Percentiles rank a stretch among this genome's conserved stretches.
Conservation (phyloP, 2,888 invertebrate genomes). For the Leucoptera coffeella region DNA sequence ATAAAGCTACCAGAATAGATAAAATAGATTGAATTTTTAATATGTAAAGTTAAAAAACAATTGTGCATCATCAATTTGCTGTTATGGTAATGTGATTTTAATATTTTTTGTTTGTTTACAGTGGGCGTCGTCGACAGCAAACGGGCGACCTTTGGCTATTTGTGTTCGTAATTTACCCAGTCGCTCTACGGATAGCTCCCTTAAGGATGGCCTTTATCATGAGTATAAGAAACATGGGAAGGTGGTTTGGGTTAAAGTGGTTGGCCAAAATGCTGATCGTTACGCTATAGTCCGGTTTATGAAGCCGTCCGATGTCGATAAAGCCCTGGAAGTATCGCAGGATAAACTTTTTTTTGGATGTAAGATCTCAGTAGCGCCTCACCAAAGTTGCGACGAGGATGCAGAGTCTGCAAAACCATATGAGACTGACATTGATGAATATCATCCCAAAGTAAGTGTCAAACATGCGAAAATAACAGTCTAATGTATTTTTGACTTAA, state of each 20-base stretch:
- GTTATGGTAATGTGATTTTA: no score
- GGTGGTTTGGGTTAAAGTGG: slow-evolving; percentile 91
- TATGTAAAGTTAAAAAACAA: no score
- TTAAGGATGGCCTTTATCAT: slow-evolving; percentile 96
- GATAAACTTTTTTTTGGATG: slow-evolving; percentile 96
- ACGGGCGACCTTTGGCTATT: slow-evolving; percentile 73
- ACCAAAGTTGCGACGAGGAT: slow-evolving; percentile 86
- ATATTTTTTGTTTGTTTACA: slow-evolving; percentile 9
- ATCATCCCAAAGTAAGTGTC: no score
- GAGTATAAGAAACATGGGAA: slow-evolving; percentile 99
- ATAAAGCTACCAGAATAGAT: no score
- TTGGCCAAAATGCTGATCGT: slow-evolving; percentile 84
- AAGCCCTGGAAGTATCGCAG: slow-evolving; percentile 91
- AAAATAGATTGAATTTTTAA: no score
- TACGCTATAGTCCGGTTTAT: slow-evolving; percentile 91
- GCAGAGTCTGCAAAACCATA: slow-evolving; percentile 81
- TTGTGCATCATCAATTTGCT: no score
- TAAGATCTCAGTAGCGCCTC: slow-evolving; percentile 91
- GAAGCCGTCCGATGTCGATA: slow-evolving; percentile 94
- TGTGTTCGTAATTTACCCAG: slow-evolving; percentile 87
- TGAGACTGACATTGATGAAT: slow-evolving; percentile 94
- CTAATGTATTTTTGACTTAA: no score
- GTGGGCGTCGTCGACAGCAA: slow-evolving; percentile 62
- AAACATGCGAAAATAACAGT: no score
- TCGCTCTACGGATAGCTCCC: slow-evolving; percentile 85